Evolutionary conservation across 2,888 invertebrate species (phyloP).

Genomic region (Microplitis deprimator): DNA sequence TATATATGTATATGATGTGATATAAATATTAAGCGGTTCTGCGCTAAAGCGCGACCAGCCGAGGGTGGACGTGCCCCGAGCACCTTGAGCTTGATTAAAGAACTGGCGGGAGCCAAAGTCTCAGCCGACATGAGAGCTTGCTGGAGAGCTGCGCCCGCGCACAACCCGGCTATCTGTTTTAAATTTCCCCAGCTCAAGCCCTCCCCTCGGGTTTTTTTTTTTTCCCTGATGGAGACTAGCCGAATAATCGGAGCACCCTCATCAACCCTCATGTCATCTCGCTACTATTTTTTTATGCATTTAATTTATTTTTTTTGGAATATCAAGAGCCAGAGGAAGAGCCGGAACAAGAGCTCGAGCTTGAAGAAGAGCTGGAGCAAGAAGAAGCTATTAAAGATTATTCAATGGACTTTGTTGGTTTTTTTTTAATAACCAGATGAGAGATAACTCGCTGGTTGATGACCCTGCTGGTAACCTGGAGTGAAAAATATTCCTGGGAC

Average conservation of each 20-base stretch:
- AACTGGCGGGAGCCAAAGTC: constrained; percentile 57
- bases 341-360: neutral
- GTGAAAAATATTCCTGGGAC: constrained; percentile 24
- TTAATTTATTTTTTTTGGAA: neutral
- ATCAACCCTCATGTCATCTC: neutral
- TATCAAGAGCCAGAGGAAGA: neutral
- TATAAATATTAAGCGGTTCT: neutral
- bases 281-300: neutral
- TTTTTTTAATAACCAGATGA: constrained; percentile 3
- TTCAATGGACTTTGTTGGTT: neutral
- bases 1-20: neutral
- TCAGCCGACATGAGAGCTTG: neutral
- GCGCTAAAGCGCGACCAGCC: constrained; percentile 34
- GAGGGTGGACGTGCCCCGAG: constrained; percentile 18
- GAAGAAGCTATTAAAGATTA: too few species aligned
- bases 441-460: constrained; percentile 9
- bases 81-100: constrained; percentile 60
- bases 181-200: neutral
- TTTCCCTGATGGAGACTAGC: neutral
- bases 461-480: constrained; percentile 9
- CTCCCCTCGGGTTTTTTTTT: neutral
- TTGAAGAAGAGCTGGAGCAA: too few species aligned
- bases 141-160: neutral
- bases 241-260: constrained; percentile 1
- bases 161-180: neutral